Evolutionary conservation across 2,113 vertebrate species (phyloP), one percentile per base, ranked within the genome.

Genomic region (Etheostoma spectabile): DNA sequence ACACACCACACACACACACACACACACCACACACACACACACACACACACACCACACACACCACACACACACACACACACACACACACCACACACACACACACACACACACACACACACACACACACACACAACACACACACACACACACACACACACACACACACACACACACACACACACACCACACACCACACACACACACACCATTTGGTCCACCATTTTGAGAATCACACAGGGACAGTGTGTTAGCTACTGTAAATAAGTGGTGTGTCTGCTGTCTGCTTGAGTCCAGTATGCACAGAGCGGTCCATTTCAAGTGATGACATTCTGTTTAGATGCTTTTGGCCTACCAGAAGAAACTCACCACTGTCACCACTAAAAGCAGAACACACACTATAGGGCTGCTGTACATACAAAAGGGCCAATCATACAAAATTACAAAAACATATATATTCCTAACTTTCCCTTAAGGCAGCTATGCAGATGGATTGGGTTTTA

Each of bases 191-290:
- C 59, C 38, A 74, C 22, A 80, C 42, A 57, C 22, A 27, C 15
- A 45, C 24, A 66, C 30, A 60, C 24, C 53, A 3, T 82, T 88
- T 88, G 91, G 87, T 82, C 82, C 66, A 51, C 10, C 5, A n/a
- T 12, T 59, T 8, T 27, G 65, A 69, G 21, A 8, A 7, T 60
- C 19, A 22, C 64, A 62, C 35, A 30, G 73, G 30, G 1, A 46
- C 30, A 30, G 51, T 38, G 63, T 30, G 35, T 15, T 53, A 14
- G 13, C 51, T 66, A 2, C 33, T 35, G 52, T 46, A 10, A 24
- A 59, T 12, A 5, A 51, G 51, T 19, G 53, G 53, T 22, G 51
- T 21, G 27, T 33, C 8, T 21, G 46, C n/a, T 18, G 27, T 27
- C 27, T 27, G 27, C 27, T 68, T n/a, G 21, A 51, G 46, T 62